Percentiles rank a stretch among this genome's conserved stretches.
These are phyloP conservation scores for Ceraclea dissimilis DNA, from an alignment of 2,888 invertebrate genomes.

Conservation along the genomic window DNA sequence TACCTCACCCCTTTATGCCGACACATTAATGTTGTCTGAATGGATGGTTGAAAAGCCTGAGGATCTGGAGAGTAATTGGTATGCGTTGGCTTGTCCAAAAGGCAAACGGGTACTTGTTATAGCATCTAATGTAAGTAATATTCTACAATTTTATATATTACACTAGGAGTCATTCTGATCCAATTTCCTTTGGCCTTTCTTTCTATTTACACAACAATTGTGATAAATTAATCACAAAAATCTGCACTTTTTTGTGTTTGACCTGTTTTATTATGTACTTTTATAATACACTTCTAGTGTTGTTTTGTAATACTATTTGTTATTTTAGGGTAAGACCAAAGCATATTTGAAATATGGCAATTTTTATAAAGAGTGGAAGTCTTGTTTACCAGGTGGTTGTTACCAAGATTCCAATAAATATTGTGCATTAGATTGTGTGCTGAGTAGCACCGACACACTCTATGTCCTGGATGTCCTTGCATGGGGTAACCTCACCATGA, in stretches of 20 bases:
- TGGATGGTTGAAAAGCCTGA: constrained; percentile 85
- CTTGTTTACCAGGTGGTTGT: constrained; percentile 71
- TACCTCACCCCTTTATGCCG: constrained; percentile 32
- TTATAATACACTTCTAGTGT: no score
- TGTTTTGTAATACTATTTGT: no score
- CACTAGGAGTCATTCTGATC: no score
- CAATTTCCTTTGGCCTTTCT: no score
- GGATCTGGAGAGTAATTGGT: constrained; percentile 65
- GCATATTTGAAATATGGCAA: constrained; percentile 60
- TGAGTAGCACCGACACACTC: constrained; percentile 52
- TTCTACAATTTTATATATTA: no score
- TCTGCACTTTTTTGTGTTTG: no score
- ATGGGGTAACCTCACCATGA: constrained; percentile 67
- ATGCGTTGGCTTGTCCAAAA: constrained; percentile 71
- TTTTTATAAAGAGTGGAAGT: constrained; percentile 48
- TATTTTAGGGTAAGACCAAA: constrained; percentile 58
- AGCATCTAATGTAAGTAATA: constrained; percentile 51
- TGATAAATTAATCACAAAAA: no score
- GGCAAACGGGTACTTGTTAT: constrained; percentile 79
- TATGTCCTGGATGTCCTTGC: constrained; percentile 77
- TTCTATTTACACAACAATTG: no score
- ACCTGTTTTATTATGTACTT: no score
- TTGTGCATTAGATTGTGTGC: constrained; percentile 81
- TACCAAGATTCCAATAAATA: constrained; percentile 34
- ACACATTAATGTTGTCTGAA: constrained; percentile 80